Evolutionary conservation across 2,888 invertebrate species (phyloP).

Genomic region (Polymixis flavicincta): DNA sequence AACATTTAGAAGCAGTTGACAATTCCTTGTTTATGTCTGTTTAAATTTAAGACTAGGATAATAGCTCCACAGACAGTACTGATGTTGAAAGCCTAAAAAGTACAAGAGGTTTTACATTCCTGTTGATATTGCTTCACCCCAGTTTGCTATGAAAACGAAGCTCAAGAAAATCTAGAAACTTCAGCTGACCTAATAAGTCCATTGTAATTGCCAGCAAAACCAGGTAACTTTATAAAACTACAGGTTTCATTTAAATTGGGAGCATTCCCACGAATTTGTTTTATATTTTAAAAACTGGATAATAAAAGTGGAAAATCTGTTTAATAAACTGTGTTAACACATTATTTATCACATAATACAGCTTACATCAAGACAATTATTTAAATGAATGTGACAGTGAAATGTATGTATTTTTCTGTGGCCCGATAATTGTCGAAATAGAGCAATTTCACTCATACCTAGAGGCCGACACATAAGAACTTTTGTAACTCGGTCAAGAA

Average conservation of each 20-base stretch:
- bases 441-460: slow-evolving; percentile 32
- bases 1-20: background rate
- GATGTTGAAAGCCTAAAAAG: slow-evolving; percentile 14
- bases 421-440: slow-evolving; percentile 26
- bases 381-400: slow-evolving; percentile 51
- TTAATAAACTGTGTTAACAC: slow-evolving; percentile 16
- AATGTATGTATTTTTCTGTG: slow-evolving; percentile 27
- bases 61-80: background rate
- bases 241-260: slow-evolving; percentile 5
- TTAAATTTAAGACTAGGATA: background rate
- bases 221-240: slow-evolving; percentile 1
- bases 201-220: background rate
- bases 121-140: slow-evolving; percentile 3
- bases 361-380: slow-evolving; percentile 33
- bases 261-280: slow-evolving; percentile 7
- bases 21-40: slow-evolving; percentile 1
- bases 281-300: too few species aligned
- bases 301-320: slow-evolving; percentile 9
- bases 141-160: slow-evolving; percentile 14
- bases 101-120: slow-evolving; percentile 16
- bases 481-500: slow-evolving; percentile 61
- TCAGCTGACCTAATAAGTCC: background rate
- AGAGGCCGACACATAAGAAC: slow-evolving; percentile 37
- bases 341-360: slow-evolving; percentile 35
- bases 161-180: slow-evolving; percentile 36